Conservation (phyloP, 2,888 invertebrate species). For the Amiota minor region DNA sequence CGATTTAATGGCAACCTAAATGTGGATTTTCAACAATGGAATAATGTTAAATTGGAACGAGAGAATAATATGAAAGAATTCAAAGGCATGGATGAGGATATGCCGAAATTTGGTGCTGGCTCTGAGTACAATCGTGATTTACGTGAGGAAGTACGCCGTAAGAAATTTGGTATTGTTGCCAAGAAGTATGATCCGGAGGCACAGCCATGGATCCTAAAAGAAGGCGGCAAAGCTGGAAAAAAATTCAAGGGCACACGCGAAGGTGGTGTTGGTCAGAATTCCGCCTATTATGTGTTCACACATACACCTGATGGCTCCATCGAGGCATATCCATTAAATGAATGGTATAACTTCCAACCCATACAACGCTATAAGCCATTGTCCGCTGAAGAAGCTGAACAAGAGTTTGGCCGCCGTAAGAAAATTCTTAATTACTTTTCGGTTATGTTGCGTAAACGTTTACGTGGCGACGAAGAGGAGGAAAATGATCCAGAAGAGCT, state of each 20-base stretch:
- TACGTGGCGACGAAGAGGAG: constrained; percentile 81
- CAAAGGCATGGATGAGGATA: constrained; percentile 88
- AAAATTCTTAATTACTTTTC: constrained; percentile 97
- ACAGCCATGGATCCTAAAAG: constrained; percentile 97
- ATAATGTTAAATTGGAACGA: constrained; percentile 90
- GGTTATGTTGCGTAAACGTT: constrained; percentile 91
- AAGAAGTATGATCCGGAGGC: constrained; percentile 93
- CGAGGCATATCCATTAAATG: constrained; percentile 94
- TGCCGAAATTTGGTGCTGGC: constrained; percentile 97
- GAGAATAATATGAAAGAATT: constrained; percentile 96
- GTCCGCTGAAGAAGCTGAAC: constrained; percentile 98
- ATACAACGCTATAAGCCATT: constrained; percentile 86
- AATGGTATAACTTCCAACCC: constrained; percentile 82
- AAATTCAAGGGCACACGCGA: constrained; percentile 91
- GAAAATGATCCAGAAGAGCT: constrained; percentile 80
- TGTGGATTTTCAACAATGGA: constrained; percentile 91
- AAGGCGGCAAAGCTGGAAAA: constrained; percentile 88
- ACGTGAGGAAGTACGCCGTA: constrained; percentile 93
- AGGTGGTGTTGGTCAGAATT: constrained; percentile 96
- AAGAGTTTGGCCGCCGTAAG: constrained; percentile 95
- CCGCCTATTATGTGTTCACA: constrained; percentile 97
- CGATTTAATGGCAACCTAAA: constrained; percentile 89
- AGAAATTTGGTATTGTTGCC: constrained; percentile 92
- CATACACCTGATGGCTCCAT: constrained; percentile 96
- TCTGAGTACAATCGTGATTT: constrained; percentile 96